Evolutionary conservation across 2,888 invertebrate species (phyloP).

Genomic region (Choristoneura rosaceana): DNA sequence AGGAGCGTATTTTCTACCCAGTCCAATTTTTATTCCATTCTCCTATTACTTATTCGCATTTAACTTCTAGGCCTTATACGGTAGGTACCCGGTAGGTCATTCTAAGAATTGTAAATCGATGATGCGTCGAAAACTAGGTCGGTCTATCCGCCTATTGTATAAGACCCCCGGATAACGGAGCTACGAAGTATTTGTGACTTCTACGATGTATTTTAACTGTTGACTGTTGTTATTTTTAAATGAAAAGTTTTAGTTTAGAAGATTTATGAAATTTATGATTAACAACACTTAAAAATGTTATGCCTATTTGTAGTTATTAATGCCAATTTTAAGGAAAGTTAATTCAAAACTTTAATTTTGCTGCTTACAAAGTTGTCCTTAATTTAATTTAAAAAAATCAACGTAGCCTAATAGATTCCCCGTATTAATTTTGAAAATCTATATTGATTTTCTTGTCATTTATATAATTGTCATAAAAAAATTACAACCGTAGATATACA

Average conservation of each 20-base stretch:
- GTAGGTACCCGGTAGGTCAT: background rate
- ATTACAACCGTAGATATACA: conserved; percentile 27
- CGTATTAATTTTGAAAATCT: conserved; percentile 66
- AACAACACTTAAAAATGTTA: background rate
- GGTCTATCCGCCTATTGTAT: background rate
- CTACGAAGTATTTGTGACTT: conserved; percentile 9
- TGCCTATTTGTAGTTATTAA: background rate
- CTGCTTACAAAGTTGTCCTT: background rate
- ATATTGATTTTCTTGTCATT: conserved; percentile 59
- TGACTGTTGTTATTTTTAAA: conserved; percentile 6
- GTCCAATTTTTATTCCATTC: background rate
- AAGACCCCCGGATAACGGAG: conserved; percentile 5
- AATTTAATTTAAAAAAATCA: background rate
- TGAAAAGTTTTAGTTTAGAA: background rate
- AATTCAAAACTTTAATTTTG: too few relatives aligned
- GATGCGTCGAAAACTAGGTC: conserved; percentile 18
- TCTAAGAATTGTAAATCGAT: background rate
- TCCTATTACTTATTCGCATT: background rate
- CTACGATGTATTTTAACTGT: conserved; percentile 2
- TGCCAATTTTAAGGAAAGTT: background rate
- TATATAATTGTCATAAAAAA: conserved; percentile 51
- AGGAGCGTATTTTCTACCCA: background rate
- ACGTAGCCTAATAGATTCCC: conserved; percentile 65
- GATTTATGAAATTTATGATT: conserved; percentile 1
- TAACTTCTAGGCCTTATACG: background rate